Conservation (phyloP, 2,797 vertebrate species). For the Acrossocheilus wenchowensis region DNA sequence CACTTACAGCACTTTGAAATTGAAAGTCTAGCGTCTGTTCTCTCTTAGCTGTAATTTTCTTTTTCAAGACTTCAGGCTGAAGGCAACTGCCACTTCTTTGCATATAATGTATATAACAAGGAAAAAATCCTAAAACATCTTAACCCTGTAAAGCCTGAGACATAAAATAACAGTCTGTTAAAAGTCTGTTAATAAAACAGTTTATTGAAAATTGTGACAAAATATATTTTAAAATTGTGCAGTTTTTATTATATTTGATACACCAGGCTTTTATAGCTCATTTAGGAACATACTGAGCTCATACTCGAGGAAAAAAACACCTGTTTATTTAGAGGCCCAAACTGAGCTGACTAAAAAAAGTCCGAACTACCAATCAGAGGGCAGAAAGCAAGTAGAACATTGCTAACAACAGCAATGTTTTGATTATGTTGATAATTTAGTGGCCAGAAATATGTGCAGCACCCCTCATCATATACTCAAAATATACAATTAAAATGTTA, state of each 20-base stretch:
- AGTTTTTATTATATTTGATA: background rate
- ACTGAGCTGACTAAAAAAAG: background rate
- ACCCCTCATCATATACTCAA: background rate
- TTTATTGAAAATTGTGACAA: too few relatives aligned
- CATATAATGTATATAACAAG: background rate
- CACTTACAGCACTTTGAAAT: background rate
- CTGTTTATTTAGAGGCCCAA: background rate
- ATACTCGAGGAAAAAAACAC: too few relatives aligned
- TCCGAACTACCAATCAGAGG: background rate
- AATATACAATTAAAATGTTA: background rate
- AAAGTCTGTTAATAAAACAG: too few relatives aligned
- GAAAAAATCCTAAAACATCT: background rate
- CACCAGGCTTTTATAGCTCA: background rate
- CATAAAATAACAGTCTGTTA: background rate
- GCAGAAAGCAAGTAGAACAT: too few relatives aligned
- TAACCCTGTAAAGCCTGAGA: background rate
- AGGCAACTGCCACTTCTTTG: background rate
- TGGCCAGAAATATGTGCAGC: background rate
- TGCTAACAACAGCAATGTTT: background rate
- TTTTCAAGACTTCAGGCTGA: background rate
- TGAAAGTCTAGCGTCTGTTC: background rate
- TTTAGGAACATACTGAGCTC: background rate
- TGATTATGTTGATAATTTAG: background rate
- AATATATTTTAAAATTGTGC: too few relatives aligned
- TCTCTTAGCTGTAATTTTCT: conserved; percentile 14